phyloP scores from a whole-genome alignment of 2,888 invertebrate genomes.

The Erebia epiphron region DNA sequence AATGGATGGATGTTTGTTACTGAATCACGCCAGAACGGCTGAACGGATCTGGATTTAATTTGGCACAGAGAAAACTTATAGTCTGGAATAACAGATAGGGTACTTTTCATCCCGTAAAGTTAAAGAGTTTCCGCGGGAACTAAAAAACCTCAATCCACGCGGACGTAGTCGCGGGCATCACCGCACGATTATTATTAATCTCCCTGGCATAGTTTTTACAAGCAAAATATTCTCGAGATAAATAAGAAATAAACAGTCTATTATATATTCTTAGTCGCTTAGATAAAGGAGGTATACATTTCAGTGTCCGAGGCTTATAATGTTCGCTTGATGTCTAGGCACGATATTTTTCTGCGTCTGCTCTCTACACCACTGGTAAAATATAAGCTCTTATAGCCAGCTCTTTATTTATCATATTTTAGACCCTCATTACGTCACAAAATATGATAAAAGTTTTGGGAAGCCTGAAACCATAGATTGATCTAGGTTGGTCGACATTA shows the following conservation, averaged over 20 bases:
- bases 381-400: conserved; percentile 8
- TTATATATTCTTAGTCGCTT: neutral
- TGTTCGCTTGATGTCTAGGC: conserved; percentile 9
- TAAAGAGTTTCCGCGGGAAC: no score
- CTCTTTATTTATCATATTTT: conserved; percentile 3
- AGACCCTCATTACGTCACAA: neutral
- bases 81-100: no score
- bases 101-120: no score
- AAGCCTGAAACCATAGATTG: neutral
- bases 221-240: neutral
- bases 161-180: no score
- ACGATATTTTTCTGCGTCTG: conserved; percentile 15
- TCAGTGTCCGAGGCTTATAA: neutral
- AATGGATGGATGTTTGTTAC: no score
- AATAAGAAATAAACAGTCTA: neutral
- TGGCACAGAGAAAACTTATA: no score
- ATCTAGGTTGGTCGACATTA: no score
- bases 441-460: conserved; percentile 2
- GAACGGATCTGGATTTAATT: no score
- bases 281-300: conserved; percentile 7
- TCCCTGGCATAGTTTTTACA: no score
- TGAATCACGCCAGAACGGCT: no score
- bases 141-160: neutral
- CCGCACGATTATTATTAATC: no score
- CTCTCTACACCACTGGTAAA: conserved; percentile 4